These are phyloP conservation scores for Brachyistius frenatus DNA, from an alignment of 2,113 vertebrate genomes.

Conservation along the genomic window DNA sequence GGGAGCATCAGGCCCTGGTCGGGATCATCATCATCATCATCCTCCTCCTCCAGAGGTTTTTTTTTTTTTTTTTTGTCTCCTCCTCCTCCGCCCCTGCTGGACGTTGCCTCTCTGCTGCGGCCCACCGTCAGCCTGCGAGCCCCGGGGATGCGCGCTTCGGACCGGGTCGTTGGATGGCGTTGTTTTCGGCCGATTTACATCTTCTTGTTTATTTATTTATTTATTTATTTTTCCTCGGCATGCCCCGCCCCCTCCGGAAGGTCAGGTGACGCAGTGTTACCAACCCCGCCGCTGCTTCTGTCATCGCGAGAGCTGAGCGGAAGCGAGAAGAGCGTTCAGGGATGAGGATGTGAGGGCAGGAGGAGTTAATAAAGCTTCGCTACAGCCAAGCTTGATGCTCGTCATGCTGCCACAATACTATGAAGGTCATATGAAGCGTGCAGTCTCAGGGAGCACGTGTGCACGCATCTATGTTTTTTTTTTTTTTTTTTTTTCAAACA, in stretches of 20 bases:
- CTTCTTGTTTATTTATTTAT: constrained; percentile 68
- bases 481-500: background rate
- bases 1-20: constrained; percentile 48
- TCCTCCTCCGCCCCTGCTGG: constrained; percentile 46
- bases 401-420: constrained; percentile 5
- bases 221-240: constrained; percentile 41
- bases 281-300: constrained; percentile 51
- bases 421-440: constrained; percentile 72
- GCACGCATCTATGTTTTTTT: too few relatives aligned
- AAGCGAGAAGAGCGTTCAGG: background rate
- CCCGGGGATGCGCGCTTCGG: constrained; percentile 50
- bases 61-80: background rate
- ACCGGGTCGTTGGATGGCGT: constrained; percentile 48
- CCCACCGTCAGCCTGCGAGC: constrained; percentile 34
- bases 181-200: constrained; percentile 51
- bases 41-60: constrained; percentile 28
- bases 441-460: background rate
- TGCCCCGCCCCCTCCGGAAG: constrained; percentile 66
- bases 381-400: constrained; percentile 31
- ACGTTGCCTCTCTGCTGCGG: constrained; percentile 40
- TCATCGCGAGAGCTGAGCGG: constrained; percentile 66
- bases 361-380: constrained; percentile 34
- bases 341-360: constrained; percentile 3
- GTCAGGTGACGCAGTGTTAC: constrained; percentile 77
- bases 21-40: constrained; percentile 52